These are phyloP conservation scores for Lophotriccus pileatus DNA, from an alignment of 2,797 vertebrate genomes.

Conservation along the genomic window DNA sequence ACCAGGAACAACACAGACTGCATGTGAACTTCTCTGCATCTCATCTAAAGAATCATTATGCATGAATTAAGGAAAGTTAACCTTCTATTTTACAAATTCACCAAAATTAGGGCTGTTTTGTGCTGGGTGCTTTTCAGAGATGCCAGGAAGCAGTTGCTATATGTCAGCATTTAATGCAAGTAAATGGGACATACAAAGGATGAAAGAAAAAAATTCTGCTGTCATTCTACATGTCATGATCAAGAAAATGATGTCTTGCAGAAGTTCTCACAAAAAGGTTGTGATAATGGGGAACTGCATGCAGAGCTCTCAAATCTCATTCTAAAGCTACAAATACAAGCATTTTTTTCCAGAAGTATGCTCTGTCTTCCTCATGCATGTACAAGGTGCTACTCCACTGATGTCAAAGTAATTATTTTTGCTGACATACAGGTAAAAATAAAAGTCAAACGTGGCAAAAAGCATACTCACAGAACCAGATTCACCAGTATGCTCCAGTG, in stretches of 20 bases:
- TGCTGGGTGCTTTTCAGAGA: background rate
- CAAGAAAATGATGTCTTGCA: background rate
- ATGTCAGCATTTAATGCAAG: background rate
- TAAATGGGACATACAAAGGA: background rate
- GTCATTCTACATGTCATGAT: background rate
- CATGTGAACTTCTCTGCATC: background rate
- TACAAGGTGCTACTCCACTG: background rate
- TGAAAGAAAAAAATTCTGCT: background rate
- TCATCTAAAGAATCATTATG: background rate
- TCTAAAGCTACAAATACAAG: background rate
- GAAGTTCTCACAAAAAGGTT: background rate
- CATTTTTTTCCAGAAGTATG: background rate
- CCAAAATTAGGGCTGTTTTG: background rate
- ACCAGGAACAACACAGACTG: background rate
- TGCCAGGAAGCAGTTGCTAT: background rate
- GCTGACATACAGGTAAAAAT: background rate
- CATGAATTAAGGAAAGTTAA: background rate
- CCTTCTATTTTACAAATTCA: background rate
- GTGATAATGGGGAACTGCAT: background rate
- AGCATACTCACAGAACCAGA: background rate
- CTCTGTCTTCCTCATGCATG: background rate
- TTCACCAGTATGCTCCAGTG: background rate
- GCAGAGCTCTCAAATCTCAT: background rate
- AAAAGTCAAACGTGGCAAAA: background rate
- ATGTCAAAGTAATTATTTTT: background rate